Percentiles rank a stretch among this genome's conserved stretches.
Evolutionary conservation across 2,797 vertebrate species (phyloP).

Genomic region (Coracias cyanogaster): DNA sequence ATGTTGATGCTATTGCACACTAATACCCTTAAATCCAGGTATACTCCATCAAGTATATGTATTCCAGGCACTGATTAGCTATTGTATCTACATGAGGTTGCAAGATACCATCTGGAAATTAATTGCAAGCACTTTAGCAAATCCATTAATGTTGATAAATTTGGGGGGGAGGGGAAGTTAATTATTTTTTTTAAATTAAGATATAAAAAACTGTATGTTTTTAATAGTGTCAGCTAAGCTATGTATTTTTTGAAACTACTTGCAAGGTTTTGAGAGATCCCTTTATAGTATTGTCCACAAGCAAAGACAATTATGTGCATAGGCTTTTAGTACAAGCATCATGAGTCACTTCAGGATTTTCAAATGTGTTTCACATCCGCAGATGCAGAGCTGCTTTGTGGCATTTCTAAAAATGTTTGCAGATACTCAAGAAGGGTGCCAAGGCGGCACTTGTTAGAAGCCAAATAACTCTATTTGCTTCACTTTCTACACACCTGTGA

Average conservation of each 20-base stretch:
- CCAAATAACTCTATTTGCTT: background rate
- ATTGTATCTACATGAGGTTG: background rate
- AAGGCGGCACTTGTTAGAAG: background rate
- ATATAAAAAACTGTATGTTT: background rate
- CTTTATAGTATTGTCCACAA: background rate
- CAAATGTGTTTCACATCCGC: background rate
- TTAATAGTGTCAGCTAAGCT: background rate
- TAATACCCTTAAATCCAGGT: background rate
- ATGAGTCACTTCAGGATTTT: background rate
- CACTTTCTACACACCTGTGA: background rate
- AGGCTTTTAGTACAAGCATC: background rate
- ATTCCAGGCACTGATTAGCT: background rate
- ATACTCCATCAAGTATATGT: background rate
- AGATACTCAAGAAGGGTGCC: background rate
- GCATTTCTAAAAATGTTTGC: background rate
- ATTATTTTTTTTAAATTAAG: no score
- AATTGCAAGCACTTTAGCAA: background rate
- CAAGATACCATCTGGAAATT: background rate
- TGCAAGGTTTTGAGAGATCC: background rate
- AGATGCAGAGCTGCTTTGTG: background rate
- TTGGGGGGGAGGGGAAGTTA: fast-evolving
- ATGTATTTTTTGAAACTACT: background rate
- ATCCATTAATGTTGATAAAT: background rate
- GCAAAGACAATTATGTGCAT: background rate
- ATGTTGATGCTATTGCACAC: background rate